A percentile compares a stretch with the other conserved stretches of the same genome.
phyloP scores from a whole-genome alignment of 2,113 vertebrate species.

The Coryphaenoides rupestris region DNA sequence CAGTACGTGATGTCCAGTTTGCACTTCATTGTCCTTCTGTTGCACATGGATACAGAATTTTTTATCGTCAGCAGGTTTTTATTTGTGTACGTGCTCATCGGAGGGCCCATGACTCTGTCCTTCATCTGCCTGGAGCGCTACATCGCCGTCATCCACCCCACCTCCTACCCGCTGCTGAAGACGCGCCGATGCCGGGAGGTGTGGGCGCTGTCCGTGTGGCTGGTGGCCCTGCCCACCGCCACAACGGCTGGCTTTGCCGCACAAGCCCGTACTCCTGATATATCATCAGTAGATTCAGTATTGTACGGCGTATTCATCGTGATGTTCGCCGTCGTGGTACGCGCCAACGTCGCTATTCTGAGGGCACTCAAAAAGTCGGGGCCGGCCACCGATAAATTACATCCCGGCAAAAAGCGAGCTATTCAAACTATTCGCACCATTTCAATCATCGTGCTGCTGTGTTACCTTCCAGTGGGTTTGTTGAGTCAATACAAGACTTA shows the following conservation, averaged over 20 bases:
- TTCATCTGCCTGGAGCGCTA: constrained; percentile 50
- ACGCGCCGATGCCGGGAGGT: constrained; percentile 39
- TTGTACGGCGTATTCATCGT: rapidly evolving
- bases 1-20: constrained; percentile 1
- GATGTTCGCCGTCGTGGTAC: not conserved
- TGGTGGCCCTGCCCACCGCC: not conserved
- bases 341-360: not conserved
- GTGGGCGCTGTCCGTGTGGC: constrained; percentile 18
- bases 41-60: rapidly evolving
- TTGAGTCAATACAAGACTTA: rapidly evolving
- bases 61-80: not conserved
- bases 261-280: not conserved
- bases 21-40: not conserved
- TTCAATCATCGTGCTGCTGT: not conserved
- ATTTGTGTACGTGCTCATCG: constrained; percentile 10
- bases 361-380: constrained; percentile 15
- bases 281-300: not conserved
- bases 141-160: constrained; percentile 45
- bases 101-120: constrained; percentile 33
- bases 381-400: constrained; percentile 7
- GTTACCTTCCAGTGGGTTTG: not conserved
- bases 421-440: constrained; percentile 17
- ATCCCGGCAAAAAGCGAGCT: constrained; percentile 41
- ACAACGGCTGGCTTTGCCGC: rapidly evolving
- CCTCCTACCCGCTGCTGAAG: constrained; percentile 37